Base-by-base conservation (phyloP, 2,888 invertebrate genomes). In the Cosmia trapezina region DNA sequence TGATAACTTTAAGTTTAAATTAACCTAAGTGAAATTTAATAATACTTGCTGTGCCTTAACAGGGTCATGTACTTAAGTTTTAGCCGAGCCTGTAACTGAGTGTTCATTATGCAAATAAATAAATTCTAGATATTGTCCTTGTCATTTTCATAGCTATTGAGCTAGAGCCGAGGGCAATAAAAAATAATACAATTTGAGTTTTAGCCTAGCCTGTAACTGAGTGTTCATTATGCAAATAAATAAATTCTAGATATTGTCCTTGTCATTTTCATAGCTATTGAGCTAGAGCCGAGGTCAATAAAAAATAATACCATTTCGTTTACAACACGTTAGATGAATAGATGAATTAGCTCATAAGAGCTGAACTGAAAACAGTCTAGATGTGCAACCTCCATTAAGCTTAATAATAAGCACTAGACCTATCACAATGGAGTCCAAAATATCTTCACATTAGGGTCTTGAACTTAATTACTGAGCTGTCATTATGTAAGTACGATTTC, bases 391-490 rank as follows among this genome's bases (percentile, higher is more conserved):
- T 71, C 19, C 12, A 59, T 57, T 57, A 73, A 47, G 14, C 33
- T 17, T 28, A 49, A 71, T 41, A 28, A 57, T 43, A 41, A 56
- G 63, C 56, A 28, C 33, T 53, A 51, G 9, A 57, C 22, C 45
- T n/a, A 67, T 63, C 45, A 45, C 49, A 7, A 28, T 28, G 19
- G 51, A 75, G 12, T n/a, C 43, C 14, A 67, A 77, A 74, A 75
- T 66, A 9, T 17, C 41, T 61, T 73, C 33, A 1, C 53, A 59
- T 76, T 72, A 28, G 41, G 49, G 11, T 54, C 43, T 65, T 12
- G 51, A 72, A 54, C 65, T 57, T 73, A 78, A 70, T 83, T 61
- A 63, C 70, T 28, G 14, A 28, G 53, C 56, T 59, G 57, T 45
- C 67, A 53, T 22, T 53, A 60, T 17, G 6, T 78, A 53, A 66